These are phyloP conservation scores for Lucinisca nassula DNA, from an alignment of 2,888 invertebrate species.

Conservation along the genomic window DNA sequence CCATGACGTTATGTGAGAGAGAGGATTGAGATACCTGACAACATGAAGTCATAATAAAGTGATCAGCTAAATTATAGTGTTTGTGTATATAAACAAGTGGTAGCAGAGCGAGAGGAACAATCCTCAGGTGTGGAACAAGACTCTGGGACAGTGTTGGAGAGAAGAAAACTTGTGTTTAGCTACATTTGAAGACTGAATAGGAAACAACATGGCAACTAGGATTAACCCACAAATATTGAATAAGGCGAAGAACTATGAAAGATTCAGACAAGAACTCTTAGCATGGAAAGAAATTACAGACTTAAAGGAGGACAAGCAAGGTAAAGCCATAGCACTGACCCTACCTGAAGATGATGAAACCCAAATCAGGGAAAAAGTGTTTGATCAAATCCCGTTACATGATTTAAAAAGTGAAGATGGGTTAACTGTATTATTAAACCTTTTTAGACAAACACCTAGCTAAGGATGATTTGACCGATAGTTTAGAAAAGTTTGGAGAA, in stretches of 20 bases:
- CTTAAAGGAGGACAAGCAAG: conserved; percentile 48
- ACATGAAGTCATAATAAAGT: too few relatives aligned
- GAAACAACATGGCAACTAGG: too few relatives aligned
- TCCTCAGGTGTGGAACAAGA: too few relatives aligned
- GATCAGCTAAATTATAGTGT: too few relatives aligned
- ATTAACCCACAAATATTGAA: conserved; percentile 16
- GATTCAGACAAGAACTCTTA: conserved; percentile 62
- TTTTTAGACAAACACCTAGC: conserved; percentile 67
- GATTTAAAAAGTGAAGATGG: conserved; percentile 62
- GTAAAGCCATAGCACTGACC: conserved; percentile 58
- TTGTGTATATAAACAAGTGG: not conserved
- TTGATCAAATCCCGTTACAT: conserved; percentile 55
- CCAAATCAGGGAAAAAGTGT: conserved; percentile 63
- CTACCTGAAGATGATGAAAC: conserved; percentile 57
- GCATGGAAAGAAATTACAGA: conserved; percentile 65
- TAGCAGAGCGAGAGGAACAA: too few relatives aligned
- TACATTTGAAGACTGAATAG: too few relatives aligned
- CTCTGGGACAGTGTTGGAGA: too few relatives aligned
- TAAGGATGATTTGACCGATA: conserved; percentile 67
- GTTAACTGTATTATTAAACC: conserved; percentile 32
- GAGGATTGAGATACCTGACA: too few relatives aligned
- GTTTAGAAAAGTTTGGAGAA: conserved; percentile 62
- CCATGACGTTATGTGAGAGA: too few relatives aligned
- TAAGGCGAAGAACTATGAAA: conserved; percentile 43
- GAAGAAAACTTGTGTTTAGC: too few relatives aligned